phyloP scores from a whole-genome alignment of 2,113 vertebrate genomes.

The Neolamprologus cancellatus region DNA sequence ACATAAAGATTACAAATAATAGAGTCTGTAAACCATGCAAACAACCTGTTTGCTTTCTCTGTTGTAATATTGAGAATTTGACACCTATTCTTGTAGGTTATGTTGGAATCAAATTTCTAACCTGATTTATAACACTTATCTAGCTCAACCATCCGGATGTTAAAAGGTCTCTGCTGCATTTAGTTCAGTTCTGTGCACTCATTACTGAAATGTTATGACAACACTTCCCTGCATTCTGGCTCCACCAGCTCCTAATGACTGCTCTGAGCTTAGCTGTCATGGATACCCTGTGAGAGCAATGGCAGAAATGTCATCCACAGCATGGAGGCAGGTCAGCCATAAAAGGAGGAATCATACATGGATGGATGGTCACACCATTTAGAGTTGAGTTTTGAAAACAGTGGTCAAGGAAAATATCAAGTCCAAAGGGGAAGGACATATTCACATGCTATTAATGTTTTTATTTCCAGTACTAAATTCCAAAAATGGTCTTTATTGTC shows the following conservation, averaged over 20 bases:
- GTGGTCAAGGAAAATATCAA: background rate
- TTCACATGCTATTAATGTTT: background rate
- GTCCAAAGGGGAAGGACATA: background rate
- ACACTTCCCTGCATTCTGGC: background rate
- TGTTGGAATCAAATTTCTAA: background rate
- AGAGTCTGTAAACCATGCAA: background rate
- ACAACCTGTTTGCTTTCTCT: background rate
- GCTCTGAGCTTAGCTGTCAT: slow-evolving; percentile 9
- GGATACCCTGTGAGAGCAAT: slow-evolving; percentile 9
- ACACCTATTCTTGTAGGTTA: background rate
- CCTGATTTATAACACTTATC: background rate
- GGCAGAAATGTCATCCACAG: background rate
- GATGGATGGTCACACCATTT: slow-evolving; percentile 8
- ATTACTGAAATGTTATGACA: background rate
- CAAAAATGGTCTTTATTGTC: background rate
- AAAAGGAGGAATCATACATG: slow-evolving; percentile 14
- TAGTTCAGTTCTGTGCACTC: background rate
- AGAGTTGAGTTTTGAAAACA: background rate
- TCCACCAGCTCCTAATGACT: background rate
- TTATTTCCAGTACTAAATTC: background rate
- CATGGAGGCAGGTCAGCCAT: background rate
- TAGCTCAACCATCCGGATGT: background rate
- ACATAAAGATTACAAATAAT: background rate
- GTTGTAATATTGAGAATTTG: background rate
- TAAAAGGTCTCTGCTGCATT: background rate